A percentile compares a stretch with the other conserved stretches of the same genome.
phyloP scores from a whole-genome alignment of 2,888 invertebrate genomes.

The Clanis bilineata region DNA sequence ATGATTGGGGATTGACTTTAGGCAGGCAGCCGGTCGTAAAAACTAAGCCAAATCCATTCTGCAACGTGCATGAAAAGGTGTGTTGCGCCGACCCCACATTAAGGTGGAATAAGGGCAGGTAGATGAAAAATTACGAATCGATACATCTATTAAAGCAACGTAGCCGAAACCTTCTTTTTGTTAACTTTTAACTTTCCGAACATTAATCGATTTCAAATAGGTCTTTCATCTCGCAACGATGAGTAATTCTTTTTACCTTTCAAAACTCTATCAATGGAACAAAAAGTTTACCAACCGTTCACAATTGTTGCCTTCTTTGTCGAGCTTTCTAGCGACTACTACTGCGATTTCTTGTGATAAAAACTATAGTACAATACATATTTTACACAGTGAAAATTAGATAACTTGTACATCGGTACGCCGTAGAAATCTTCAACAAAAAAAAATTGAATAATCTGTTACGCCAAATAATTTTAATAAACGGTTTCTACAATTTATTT shows the following conservation, averaged over 20 bases:
- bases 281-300: background rate
- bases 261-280: background rate
- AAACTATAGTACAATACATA: background rate
- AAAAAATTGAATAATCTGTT: background rate
- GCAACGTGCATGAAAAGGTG: too few species aligned
- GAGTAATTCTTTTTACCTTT: conserved; percentile 9
- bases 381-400: background rate
- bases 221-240: background rate
- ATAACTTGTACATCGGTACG: background rate
- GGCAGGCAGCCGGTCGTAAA: too few species aligned
- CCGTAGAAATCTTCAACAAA: too few species aligned
- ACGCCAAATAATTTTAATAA: background rate
- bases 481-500: background rate
- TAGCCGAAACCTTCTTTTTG: background rate
- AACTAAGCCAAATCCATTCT: too few species aligned
- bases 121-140: background rate
- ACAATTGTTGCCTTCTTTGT: conserved; percentile 1
- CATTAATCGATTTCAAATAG: background rate
- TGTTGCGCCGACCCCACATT: too few species aligned
- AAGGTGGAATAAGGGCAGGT: too few species aligned
- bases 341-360: background rate
- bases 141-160: background rate
- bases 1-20: too few species aligned
- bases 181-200: background rate
- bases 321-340: background rate